Base-by-base conservation (phyloP, 2,888 invertebrate species). In the Luperina testacea region DNA sequence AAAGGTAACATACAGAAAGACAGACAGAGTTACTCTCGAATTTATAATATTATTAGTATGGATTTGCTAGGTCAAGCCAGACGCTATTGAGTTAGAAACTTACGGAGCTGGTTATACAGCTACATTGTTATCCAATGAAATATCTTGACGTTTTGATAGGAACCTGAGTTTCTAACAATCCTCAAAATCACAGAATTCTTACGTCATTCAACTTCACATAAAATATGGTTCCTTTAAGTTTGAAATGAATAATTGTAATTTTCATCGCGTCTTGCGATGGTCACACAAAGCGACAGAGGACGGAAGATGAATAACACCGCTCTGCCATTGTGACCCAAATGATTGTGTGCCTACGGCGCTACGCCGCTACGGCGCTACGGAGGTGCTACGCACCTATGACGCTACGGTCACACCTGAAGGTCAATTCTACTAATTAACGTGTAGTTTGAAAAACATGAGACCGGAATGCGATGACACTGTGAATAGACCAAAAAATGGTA, bases 251-350 rank as follows among this genome's bases (percentile, higher is more conserved):
- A 72, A 83, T 77, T 75, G 74, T 73, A 85, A 86, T 87, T 87
- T 84, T 78, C 81, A 85, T 86, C 78, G 81, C 80, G 75, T 83
- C 87, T 81, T 78, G 27, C 72, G 78, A 79, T 75, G 83, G 76
- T 86, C 72, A 82, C 72, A 88, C 80, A 85, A 87, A 77, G 85
- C 83, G 71, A 77, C 45, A 42, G 75, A 72, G 71, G 59, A n/a
- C 11, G 24, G 61, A 78, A 86, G 87, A 90, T 87, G 88, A 87
- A 89, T 88, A 87, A 85, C 87, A 90, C 87, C 85, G 87, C 86
- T 84, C 78, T 75, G 75, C 85, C 77, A 87, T 90, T 89, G 90
- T 91, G 81, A 82, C 80, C 78, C 69, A 84, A 86, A 87, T 88
- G 85, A 90, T 92, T 90, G 86, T 88, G 84, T 90, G 89, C 87